Percentiles rank a stretch among this genome's conserved stretches.
Conservation (phyloP, 2,113 vertebrate genomes). For the Zeus faber region DNA sequence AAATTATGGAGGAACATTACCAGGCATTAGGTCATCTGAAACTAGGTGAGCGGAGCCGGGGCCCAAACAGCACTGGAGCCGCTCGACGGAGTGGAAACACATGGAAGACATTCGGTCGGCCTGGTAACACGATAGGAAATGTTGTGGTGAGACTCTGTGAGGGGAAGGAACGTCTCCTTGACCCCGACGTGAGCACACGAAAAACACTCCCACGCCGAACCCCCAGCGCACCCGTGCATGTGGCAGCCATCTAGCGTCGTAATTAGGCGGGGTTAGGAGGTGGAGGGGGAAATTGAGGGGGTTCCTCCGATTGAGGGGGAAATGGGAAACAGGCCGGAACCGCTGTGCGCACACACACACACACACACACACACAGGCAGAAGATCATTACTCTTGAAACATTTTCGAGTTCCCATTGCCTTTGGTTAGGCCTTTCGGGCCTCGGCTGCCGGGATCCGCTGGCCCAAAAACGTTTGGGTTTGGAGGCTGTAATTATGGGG, state of each 20-base stretch:
- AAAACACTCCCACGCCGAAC: neutral
- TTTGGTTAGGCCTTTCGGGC: slow-evolving; percentile 30
- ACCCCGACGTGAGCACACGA: slow-evolving; percentile 24
- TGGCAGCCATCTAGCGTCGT: slow-evolving; percentile 63
- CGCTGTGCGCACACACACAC: slow-evolving; percentile 16
- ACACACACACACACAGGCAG: neutral
- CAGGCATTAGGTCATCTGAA: slow-evolving; percentile 46
- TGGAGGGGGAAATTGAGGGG: slow-evolving; percentile 51
- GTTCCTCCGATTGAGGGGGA: slow-evolving; percentile 63
- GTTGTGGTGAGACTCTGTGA: slow-evolving; percentile 44
- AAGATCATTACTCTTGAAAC: slow-evolving; percentile 12
- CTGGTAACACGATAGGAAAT: slow-evolving; percentile 53
- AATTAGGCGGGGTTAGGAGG: slow-evolving; percentile 51
- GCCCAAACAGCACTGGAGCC: slow-evolving; percentile 7
- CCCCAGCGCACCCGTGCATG: slow-evolving; percentile 43
- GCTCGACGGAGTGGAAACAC: slow-evolving; percentile 22
- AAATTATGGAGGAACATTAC: slow-evolving; percentile 43
- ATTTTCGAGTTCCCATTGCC: slow-evolving; percentile 25
- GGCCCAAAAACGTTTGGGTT: slow-evolving; percentile 17
- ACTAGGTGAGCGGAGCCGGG: slow-evolving; percentile 19
- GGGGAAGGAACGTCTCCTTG: slow-evolving; percentile 51
- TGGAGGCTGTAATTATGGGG: slow-evolving; percentile 20
- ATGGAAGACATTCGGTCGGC: slow-evolving; percentile 51
- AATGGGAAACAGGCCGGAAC: slow-evolving; percentile 64
- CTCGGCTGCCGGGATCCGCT: slow-evolving; percentile 22